Percentiles rank a stretch among this genome's conserved stretches.
phyloP scores from a whole-genome alignment of 53 echinoderm and acorn worm genomes.

The Henricia sp. region DNA sequence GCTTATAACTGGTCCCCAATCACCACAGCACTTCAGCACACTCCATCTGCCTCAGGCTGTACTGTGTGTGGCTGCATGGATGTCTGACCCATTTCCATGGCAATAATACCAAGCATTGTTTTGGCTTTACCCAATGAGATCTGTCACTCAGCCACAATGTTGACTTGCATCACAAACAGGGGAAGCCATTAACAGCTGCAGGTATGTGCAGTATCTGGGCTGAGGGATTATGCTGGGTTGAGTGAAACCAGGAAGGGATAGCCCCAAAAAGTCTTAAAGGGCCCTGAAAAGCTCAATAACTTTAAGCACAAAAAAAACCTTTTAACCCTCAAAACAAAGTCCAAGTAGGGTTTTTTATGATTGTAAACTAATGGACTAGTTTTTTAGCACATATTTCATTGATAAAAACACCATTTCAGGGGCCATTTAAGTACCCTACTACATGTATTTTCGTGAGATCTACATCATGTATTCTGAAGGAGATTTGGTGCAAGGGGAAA shows the following conservation, averaged over 20 bases:
- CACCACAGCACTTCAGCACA: background rate
- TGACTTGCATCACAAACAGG: background rate
- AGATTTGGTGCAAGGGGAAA: too few species aligned
- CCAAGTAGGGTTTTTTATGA: background rate
- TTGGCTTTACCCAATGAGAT: conserved; percentile 14
- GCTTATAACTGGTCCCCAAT: background rate
- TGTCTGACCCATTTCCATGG: conserved; percentile 2
- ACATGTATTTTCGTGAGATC: too few species aligned
- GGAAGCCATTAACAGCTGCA: background rate
- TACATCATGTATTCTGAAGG: background rate
- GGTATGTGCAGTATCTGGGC: too few species aligned
- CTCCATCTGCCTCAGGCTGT: conserved; percentile 45
- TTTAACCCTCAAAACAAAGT: background rate
- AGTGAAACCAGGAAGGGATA: too few species aligned
- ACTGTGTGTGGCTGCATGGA: background rate
- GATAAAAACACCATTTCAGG: background rate
- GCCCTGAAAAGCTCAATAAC: too few species aligned
- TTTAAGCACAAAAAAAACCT: too few species aligned
- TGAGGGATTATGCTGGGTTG: too few species aligned
- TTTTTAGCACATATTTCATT: conserved; percentile 10
- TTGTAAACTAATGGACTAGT: background rate
- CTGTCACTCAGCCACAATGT: conserved; percentile 14
- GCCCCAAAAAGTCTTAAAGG: too few species aligned
- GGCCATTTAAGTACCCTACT: too few species aligned
- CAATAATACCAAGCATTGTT: conserved; percentile 29